These are phyloP conservation scores for Panthera uncia DNA, from an alignment of 2,113 vertebrate genomes.

Conservation along the genomic window DNA sequence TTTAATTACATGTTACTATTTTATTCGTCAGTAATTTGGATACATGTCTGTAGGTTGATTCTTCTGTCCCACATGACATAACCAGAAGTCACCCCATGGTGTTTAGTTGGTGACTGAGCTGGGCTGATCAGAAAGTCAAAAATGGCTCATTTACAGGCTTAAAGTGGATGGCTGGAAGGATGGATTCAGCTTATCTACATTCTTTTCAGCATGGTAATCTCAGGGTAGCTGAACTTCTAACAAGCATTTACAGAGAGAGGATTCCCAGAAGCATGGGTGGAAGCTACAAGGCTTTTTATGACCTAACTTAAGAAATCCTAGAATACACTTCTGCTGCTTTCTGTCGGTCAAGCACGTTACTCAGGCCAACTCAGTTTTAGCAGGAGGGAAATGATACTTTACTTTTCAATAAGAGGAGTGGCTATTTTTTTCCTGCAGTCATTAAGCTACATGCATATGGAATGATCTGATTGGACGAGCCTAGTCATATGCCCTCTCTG, in stretches of 20 bases:
- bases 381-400: neutral
- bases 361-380: neutral
- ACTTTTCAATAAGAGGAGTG: neutral
- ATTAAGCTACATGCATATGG: neutral
- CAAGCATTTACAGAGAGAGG: neutral
- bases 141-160: neutral
- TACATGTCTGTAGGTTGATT: neutral
- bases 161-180: neutral
- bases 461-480: neutral
- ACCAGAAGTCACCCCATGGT: neutral
- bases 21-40: neutral
- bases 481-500: neutral
- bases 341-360: neutral
- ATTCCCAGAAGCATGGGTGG: no score
- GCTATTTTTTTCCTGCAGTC: neutral
- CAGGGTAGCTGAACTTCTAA: neutral
- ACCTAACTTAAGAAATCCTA: neutral
- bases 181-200: neutral
- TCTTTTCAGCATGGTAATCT: neutral
- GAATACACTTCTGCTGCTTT: neutral
- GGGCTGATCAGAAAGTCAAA: neutral
- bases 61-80: neutral
- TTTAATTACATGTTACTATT: neutral
- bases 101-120: neutral
- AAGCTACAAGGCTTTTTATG: neutral